Evolutionary conservation across 2,113 vertebrate species (phyloP).

Genomic region (Vidua chalybeata): DNA sequence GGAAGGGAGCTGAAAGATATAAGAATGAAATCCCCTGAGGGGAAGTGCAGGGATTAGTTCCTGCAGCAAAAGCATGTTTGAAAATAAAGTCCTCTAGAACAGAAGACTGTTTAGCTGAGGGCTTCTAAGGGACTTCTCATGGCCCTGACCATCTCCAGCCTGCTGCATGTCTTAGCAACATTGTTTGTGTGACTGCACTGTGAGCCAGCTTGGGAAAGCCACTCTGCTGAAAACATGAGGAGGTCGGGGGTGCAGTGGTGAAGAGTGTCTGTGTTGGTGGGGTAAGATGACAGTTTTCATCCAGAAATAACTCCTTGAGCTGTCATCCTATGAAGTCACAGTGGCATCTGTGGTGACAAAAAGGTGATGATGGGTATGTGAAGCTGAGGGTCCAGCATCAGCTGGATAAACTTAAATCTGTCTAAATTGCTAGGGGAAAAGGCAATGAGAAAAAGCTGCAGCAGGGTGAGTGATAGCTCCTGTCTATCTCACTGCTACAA

Average conservation of each 20-base stretch:
- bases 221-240: neutral
- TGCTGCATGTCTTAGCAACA: neutral
- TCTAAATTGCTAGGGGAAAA: neutral
- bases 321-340: neutral
- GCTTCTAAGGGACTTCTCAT: rapidly evolving
- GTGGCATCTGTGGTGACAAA: neutral
- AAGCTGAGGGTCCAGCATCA: neutral
- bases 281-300: neutral
- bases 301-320: neutral
- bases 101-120: neutral
- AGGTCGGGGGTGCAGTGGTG: rapidly evolving
- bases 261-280: neutral
- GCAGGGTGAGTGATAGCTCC: neutral
- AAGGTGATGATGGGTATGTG: neutral
- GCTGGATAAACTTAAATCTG: neutral
- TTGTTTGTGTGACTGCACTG: neutral
- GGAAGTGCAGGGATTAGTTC: neutral
- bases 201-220: rapidly evolving
- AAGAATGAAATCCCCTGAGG: neutral
- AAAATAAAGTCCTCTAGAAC: neutral
- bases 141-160: neutral
- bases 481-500: neutral
- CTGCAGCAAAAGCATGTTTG: neutral
- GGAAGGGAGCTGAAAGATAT: neutral
- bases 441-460: neutral